A percentile compares a stretch with the other conserved stretches of the same genome.
phyloP scores from a whole-genome alignment of 2,888 invertebrate genomes.

The Ptycholaimellus sp. region DNA sequence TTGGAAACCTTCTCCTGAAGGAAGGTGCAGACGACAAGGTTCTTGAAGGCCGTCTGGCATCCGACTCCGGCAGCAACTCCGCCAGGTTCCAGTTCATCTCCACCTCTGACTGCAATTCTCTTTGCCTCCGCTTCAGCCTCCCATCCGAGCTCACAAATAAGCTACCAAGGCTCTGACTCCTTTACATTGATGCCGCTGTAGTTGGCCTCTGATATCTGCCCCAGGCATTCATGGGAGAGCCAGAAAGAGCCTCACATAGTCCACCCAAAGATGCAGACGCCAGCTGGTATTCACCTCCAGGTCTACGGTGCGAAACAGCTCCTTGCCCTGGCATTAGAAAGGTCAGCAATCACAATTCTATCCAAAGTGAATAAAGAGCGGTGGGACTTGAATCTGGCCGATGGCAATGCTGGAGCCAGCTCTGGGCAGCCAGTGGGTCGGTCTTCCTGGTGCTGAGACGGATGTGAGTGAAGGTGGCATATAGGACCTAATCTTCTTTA shows the following conservation, averaged over 20 bases:
- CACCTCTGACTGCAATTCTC: slow-evolving; percentile 31
- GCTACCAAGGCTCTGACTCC: slow-evolving; percentile 2
- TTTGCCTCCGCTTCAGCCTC: slow-evolving; percentile 8
- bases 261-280: slow-evolving; percentile 72
- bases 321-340: slow-evolving; percentile 41
- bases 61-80: slow-evolving; percentile 46
- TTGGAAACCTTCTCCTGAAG: background rate
- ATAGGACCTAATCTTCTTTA: slow-evolving; percentile 82
- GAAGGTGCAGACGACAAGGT: slow-evolving; percentile 44
- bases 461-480: slow-evolving; percentile 73
- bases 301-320: slow-evolving; percentile 73
- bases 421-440: slow-evolving; percentile 1
- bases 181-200: slow-evolving; percentile 33
- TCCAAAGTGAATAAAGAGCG: too few species aligned
- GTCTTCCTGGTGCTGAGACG: slow-evolving; percentile 50
- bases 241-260: slow-evolving; percentile 34
- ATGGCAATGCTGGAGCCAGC: slow-evolving; percentile 3
- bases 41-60: slow-evolving; percentile 43
- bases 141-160: slow-evolving; percentile 11
- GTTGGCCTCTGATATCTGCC: slow-evolving; percentile 27
- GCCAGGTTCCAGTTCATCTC: slow-evolving; percentile 73
- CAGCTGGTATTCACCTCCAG: slow-evolving; percentile 55
- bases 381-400: too few species aligned
- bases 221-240: slow-evolving; percentile 7
- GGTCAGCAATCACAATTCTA: slow-evolving; percentile 58